Evolutionary conservation across 2,113 vertebrate genomes (phyloP), one percentile per base, ranked within the genome.

Genomic region (Gasterosteus aculeatus): DNA sequence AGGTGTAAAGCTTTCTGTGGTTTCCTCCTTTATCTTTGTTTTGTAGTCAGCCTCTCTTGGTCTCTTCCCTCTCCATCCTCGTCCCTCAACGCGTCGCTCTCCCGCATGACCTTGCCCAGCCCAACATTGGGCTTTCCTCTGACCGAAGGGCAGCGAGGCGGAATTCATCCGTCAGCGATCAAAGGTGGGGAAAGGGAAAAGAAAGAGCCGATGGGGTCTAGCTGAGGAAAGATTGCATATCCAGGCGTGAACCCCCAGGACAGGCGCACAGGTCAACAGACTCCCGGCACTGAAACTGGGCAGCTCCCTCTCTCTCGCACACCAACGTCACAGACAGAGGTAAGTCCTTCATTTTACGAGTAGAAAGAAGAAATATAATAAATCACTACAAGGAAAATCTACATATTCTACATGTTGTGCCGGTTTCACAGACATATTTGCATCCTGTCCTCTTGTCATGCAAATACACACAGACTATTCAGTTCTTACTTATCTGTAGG

Each of bases 81-180:
- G 57, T 65, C 33, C 42, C 71, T 77, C 62, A 14, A 65, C 26
- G 35, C 58, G 53, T 71, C 65, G 54, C 69, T 75, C 65, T 60
- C 65, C 70, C 69, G 67, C 62, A 57, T 72, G 86, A 91, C 91
- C 91, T 88, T 72, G 75, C 42, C 78, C 85, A 70, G 88, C 89
- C 88, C 73, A 81, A 79, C 51, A 54, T 41, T 83, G 82, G 75
- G 72, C 71, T 89, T 91, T 89, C 77, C 75, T 83, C 78, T 75
- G 71, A 74, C 56, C 8, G 82, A 78, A 73, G 54, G 51, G 84
- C 85, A 92, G 85, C 65, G 80, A 92, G 80, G 93, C 92, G 90
- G 88, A 93, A 93, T 89, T 76, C 85, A 92, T 93, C 80, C 47
- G 78, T 92, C 89, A 90, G 73, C 91, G 88, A 93, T 92, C 83